Evolutionary conservation across 2,113 vertebrate genomes (phyloP).

Genomic region (Triplophysa siluroides): DNA sequence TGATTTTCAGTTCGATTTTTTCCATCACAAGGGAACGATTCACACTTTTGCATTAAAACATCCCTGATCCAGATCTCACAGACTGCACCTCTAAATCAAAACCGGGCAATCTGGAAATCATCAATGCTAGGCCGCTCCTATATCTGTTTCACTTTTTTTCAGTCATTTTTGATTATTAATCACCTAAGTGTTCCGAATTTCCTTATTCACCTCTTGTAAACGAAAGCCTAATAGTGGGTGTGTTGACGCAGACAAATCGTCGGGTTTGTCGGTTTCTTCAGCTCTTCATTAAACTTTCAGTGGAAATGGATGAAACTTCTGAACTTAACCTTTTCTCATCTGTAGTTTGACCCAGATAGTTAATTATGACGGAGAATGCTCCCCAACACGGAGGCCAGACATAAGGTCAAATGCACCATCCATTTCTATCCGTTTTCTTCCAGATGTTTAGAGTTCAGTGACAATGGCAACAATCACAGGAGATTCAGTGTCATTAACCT

Average conservation of each 20-base stretch:
- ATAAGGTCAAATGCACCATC: constrained; percentile 36
- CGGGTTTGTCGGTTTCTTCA: not conserved
- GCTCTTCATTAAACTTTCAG: constrained; percentile 2
- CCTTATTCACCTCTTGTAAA: not conserved
- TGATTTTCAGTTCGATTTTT: not conserved
- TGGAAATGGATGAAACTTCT: constrained; percentile 37
- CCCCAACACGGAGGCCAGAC: constrained; percentile 45
- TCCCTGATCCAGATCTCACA: constrained; percentile 18
- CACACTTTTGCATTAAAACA: constrained; percentile 3
- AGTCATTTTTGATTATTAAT: not conserved
- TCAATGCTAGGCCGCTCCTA: constrained; percentile 7
- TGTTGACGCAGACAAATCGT: not conserved
- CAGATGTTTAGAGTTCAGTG: constrained; percentile 47
- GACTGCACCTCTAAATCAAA: constrained; percentile 24
- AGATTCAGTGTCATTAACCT: constrained; percentile 41
- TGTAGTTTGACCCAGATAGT: constrained; percentile 52
- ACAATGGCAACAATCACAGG: constrained; percentile 38
- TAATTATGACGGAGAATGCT: constrained; percentile 50
- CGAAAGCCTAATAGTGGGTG: not conserved
- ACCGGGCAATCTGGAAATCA: constrained; percentile 19
- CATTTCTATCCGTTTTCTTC: constrained; percentile 33
- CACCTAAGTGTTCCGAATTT: not conserved
- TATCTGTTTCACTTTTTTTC: not conserved
- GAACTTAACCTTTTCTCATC: constrained; percentile 42
- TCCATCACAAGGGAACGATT: constrained; percentile 3